Conservation (phyloP, 2,888 invertebrate genomes). For the Acanthosepion pharaonis region DNA sequence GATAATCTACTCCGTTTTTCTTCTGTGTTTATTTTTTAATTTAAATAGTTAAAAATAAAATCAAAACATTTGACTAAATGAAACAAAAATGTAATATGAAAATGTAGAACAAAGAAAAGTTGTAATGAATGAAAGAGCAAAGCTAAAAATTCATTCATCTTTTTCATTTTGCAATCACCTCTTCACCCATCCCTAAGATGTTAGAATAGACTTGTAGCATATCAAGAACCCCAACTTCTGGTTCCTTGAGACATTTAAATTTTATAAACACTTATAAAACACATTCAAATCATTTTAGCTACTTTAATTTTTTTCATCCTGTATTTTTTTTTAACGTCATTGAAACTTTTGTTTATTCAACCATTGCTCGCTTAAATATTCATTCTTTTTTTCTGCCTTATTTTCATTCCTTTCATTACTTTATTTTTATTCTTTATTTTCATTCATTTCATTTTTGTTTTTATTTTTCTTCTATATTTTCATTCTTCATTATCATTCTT, state of each 20-base stretch:
- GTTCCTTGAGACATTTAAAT: conserved; percentile 1
- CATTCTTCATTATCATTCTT: neutral
- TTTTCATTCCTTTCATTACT: neutral
- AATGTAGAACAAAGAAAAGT: too few relatives aligned
- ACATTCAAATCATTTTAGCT: neutral
- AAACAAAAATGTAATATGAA: too few relatives aligned
- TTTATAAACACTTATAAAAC: neutral
- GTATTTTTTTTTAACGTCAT: neutral
- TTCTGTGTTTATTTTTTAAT: neutral
- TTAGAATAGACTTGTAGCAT: neutral
- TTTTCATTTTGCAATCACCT: neutral
- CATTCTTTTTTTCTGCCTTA: neutral
- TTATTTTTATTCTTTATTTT: neutral
- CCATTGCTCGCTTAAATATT: neutral
- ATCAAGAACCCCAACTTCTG: neutral
- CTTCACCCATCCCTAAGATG: neutral
- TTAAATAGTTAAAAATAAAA: neutral
- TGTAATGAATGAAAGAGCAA: neutral
- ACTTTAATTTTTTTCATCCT: neutral
- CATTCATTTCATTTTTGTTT: neutral
- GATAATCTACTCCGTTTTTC: neutral
- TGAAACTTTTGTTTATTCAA: neutral
- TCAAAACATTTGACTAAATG: neutral
- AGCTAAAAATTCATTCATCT: conserved; percentile 17
- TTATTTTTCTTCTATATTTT: neutral